Evolutionary conservation across 2,797 vertebrate species (phyloP), one percentile per base, ranked within the genome.

Genomic region (Coilia nasus): DNA sequence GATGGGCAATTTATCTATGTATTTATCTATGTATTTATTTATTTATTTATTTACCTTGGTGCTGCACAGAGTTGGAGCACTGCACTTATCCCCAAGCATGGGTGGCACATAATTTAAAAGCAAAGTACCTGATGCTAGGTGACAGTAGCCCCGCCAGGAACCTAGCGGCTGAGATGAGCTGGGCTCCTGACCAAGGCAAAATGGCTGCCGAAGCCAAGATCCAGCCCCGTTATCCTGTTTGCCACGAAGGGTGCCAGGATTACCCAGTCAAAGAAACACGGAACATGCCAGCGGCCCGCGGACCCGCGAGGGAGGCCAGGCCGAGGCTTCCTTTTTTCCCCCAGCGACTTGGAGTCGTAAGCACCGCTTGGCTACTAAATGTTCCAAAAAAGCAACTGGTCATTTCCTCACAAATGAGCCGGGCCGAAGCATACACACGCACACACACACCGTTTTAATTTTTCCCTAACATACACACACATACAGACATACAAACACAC

Each of bases 351-450:
- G 41, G 78, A 81, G 60, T 83, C 23, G 14, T 31, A 82, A 46
- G 81, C 82, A 64, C 81, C 78, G 81, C 64, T 81, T 81, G 50
- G 41, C 67, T n/a, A 82, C 71, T n/a, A 80, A 87, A 83, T 83
- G 84, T 82, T 83, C 81, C n/a, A 44, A 41, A 67, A 50, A 41
- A 57, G 82, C 14, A 82, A 57, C 71, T n/a, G 78, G 78, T 81
- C 85, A 83, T 87, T 88, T 86, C 81, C 67, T 41, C 83, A 44
- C 44, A 84, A 82, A 83, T 88, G 85, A 88, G 85, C 82, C 83
- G 85, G 87, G 85, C 82, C 83, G 54, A 47, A 87, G 54, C 28
- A n/a, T 54, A 84, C 83, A 83, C 44, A 83, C 62, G 25, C 62
- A 78, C 62, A 75, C 44, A 71, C 83, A 83, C 82, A 47, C 17